Evolutionary conservation across 1,140 invertebrate genomes (phyloP).

Genomic region (Pachypeltis micranthus): DNA sequence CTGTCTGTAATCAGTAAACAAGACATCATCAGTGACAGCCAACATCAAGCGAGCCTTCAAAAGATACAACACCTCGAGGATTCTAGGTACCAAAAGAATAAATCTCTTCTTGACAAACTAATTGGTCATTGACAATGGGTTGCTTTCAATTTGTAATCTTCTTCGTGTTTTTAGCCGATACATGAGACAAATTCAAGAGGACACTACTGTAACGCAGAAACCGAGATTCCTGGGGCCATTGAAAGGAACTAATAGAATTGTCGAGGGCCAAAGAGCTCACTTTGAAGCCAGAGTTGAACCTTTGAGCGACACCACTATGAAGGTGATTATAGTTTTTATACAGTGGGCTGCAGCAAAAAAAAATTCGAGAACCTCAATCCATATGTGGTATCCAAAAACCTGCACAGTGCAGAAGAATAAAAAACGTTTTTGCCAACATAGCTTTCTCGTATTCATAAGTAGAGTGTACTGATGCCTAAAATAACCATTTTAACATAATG

Average conservation of each 20-base stretch:
- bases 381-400: too few species aligned
- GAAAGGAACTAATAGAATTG: conserved; percentile 82
- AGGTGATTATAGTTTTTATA: too few species aligned
- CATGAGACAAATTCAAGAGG: conserved; percentile 47
- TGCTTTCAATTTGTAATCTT: neutral
- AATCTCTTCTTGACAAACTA: too few species aligned
- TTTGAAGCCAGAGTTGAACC: conserved; percentile 92
- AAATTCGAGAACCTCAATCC: too few species aligned
- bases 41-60: conserved; percentile 74
- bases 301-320: conserved; percentile 76
- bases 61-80: conserved; percentile 84
- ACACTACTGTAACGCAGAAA: conserved; percentile 58
- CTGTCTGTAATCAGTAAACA: conserved; percentile 74
- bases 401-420: too few species aligned
- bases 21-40: conserved; percentile 68
- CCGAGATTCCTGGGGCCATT: conserved; percentile 75
- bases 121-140: neutral
- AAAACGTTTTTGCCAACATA: too few species aligned
- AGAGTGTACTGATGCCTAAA: too few species aligned
- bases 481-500: too few species aligned
- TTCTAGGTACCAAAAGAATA: conserved; percentile 40
- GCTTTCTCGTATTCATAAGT: too few species aligned
- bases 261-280: conserved; percentile 91
- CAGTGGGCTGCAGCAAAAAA: too few species aligned
- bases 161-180: conserved; percentile 32